phyloP scores from a whole-genome alignment of 1,140 invertebrate genomes.

The Pteromalus puparum region DNA sequence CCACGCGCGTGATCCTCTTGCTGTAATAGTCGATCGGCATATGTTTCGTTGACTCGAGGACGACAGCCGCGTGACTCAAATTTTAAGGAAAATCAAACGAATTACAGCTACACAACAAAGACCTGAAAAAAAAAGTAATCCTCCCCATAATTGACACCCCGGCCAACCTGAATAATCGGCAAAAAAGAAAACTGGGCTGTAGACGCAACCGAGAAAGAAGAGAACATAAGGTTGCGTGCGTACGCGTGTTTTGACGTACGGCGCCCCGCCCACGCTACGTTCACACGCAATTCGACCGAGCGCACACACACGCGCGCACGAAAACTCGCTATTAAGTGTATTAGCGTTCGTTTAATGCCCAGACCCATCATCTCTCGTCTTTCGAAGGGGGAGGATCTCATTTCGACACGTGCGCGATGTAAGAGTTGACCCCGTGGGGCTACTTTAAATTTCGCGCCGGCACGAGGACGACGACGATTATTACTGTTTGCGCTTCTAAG shows the following conservation, averaged over 20 bases:
- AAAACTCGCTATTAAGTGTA: conserved; percentile 72
- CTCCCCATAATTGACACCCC: not conserved
- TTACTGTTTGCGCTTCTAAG: conserved; percentile 8
- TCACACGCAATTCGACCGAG: conserved; percentile 61
- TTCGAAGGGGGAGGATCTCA: conserved; percentile 58
- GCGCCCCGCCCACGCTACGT: conserved; percentile 66
- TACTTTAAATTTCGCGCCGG: conserved; percentile 57
- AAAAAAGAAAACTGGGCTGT: not conserved
- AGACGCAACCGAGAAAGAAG: not conserved
- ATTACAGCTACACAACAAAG: no score
- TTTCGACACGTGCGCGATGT: conserved; percentile 55
- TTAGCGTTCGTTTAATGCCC: conserved; percentile 69
- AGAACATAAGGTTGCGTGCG: conserved; percentile 21
- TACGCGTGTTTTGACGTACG: conserved; percentile 68
- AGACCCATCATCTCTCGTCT: conserved; percentile 47
- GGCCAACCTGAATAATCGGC: not conserved
- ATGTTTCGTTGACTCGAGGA: not conserved
- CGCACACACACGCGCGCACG: conserved; percentile 59
- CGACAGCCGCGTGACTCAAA: no score
- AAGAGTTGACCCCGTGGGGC: conserved; percentile 35
- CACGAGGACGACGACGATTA: conserved; percentile 16
- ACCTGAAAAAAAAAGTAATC: conserved; percentile 29
- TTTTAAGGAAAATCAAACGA: no score
- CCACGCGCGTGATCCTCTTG: not conserved
- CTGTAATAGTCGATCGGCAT: conserved; percentile 6